These are phyloP conservation scores for Chorisops tibialis DNA, from an alignment of 2,888 invertebrate species.

Conservation along the genomic window DNA sequence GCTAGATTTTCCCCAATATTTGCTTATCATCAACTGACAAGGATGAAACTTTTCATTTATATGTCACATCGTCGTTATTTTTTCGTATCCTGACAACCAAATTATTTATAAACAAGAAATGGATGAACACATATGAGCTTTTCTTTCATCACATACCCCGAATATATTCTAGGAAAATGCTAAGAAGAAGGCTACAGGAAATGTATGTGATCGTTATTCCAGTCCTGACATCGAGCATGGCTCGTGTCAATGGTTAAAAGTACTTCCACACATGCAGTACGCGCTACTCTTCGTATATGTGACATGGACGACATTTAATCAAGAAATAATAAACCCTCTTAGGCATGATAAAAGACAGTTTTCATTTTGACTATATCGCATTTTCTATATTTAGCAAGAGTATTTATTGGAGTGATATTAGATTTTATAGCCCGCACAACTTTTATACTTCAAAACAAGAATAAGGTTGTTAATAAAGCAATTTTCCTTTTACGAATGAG, in stretches of 20 bases:
- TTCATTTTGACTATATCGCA: neutral
- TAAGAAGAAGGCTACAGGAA: too few relatives aligned
- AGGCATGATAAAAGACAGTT: neutral
- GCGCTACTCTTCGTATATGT: neutral
- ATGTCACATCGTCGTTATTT: constrained; percentile 23
- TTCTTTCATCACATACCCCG: too few relatives aligned
- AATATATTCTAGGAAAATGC: too few relatives aligned
- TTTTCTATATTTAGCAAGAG: too few relatives aligned
- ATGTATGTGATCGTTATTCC: neutral
- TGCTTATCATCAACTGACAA: constrained; percentile 26
- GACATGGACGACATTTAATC: constrained; percentile 23
- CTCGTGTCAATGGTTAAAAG: constrained; percentile 11
- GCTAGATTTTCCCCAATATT: constrained; percentile 6
- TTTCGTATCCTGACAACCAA: constrained; percentile 27
- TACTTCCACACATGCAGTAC: constrained; percentile 6
- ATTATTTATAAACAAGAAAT: constrained; percentile 29
- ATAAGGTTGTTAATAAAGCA: too few relatives aligned
- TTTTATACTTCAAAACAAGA: too few relatives aligned
- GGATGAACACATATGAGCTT: too few relatives aligned
- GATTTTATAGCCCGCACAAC: too few relatives aligned
- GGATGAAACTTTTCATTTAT: constrained; percentile 30
- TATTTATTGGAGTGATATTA: too few relatives aligned
- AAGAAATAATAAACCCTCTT: neutral
- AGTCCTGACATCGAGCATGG: neutral
- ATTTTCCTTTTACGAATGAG: too few relatives aligned